These are phyloP conservation scores for Pheosia tremula DNA, from an alignment of 2,888 invertebrate genomes.

Conservation along the genomic window DNA sequence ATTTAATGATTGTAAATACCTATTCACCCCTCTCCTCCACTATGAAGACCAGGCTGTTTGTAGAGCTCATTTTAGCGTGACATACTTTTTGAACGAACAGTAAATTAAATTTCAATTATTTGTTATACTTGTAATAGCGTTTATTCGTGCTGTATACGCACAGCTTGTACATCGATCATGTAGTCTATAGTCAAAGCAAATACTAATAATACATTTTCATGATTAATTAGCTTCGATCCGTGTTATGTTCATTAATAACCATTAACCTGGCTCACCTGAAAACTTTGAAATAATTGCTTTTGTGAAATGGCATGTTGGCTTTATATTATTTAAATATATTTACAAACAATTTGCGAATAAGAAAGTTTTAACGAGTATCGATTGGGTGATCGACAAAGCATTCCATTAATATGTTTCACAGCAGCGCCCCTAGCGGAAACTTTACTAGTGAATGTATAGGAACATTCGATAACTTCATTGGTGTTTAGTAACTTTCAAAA, in stretches of 20 bases:
- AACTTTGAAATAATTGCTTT: not conserved
- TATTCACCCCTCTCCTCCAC: too few species aligned
- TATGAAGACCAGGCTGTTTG: too few species aligned
- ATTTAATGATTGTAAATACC: too few species aligned
- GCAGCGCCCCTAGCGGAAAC: too few species aligned
- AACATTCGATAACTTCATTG: too few species aligned
- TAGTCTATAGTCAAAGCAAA: not conserved
- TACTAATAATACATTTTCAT: not conserved
- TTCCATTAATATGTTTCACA: too few species aligned
- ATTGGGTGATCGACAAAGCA: too few species aligned
- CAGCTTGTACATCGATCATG: not conserved
- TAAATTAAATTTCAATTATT: not conserved
- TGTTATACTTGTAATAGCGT: not conserved
- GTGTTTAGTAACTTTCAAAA: too few species aligned
- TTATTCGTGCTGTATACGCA: not conserved
- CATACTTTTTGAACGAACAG: not conserved
- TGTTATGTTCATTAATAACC: not conserved
- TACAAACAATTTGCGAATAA: too few species aligned
- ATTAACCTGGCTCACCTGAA: not conserved
- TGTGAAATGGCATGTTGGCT: not conserved
- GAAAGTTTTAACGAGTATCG: too few species aligned
- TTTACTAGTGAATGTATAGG: too few species aligned
- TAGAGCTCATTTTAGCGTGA: constrained; percentile 8
- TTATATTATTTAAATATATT: too few species aligned
- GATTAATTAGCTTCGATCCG: not conserved